phyloP scores from a whole-genome alignment of 2,113 vertebrate species.

The Vireo altiloquus region DNA sequence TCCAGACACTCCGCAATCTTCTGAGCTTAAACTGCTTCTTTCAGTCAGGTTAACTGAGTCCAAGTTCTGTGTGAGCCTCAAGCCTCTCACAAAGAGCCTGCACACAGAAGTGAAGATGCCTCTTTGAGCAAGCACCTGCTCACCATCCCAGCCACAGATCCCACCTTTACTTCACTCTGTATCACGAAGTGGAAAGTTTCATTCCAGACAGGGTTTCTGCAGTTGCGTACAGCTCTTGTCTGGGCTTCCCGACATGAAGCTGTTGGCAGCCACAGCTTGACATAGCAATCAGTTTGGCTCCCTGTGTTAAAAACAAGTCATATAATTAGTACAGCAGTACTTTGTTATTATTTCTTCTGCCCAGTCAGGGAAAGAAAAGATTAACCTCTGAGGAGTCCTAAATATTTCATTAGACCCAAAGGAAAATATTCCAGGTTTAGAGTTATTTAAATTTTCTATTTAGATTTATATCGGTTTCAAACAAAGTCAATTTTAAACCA shows the following conservation, averaged over 20 bases:
- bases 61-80: background rate
- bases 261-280: constrained; percentile 77
- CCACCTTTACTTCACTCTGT: constrained; percentile 79
- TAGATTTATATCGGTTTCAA: background rate
- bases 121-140: background rate
- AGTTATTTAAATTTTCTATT: background rate
- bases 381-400: background rate
- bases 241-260: constrained; percentile 34
- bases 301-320: constrained; percentile 35
- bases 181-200: constrained; percentile 80
- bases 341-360: background rate
- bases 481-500: background rate
- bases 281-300: constrained; percentile 74
- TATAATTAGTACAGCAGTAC: background rate
- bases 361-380: background rate
- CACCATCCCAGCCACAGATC: background rate
- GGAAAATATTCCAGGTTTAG: background rate
- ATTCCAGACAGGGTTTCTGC: constrained; percentile 79
- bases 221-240: constrained; percentile 73
- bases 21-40: background rate
- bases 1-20: background rate
- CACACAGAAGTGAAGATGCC: background rate
- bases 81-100: background rate
- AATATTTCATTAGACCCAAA: background rate
- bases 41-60: background rate